Percentiles rank a stretch among this genome's conserved stretches.
Conservation (phyloP, 2,888 invertebrate species). For the Boloria selene region DNA sequence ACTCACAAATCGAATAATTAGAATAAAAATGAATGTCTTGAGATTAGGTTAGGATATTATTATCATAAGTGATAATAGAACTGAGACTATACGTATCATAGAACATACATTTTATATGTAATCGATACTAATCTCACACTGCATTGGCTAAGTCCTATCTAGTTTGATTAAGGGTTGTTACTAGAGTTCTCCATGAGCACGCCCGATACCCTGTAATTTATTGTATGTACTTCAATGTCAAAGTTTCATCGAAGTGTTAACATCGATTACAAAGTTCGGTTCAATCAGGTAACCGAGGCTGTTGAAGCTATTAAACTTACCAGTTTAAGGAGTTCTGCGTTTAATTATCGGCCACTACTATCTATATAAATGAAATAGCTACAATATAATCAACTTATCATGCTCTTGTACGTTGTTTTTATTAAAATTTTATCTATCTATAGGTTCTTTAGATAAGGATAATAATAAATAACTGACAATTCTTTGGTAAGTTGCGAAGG, state of each 20-base stretch:
- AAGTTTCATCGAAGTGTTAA: conserved; percentile 47
- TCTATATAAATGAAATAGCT: neutral
- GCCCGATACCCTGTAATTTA: conserved; percentile 33
- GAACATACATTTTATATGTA: neutral
- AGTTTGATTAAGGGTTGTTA: conserved; percentile 16
- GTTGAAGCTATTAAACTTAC: conserved; percentile 48
- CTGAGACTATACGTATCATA: neutral
- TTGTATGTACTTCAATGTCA: conserved; percentile 33
- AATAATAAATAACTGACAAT: no score
- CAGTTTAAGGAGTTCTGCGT: conserved; percentile 8
- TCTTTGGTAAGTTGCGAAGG: no score
- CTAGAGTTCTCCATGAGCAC: conserved; percentile 1
- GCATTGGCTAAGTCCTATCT: neutral
- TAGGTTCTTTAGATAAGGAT: no score
- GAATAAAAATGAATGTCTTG: no score
- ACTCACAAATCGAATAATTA: no score
- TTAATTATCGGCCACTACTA: conserved; percentile 4
- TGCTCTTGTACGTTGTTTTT: neutral
- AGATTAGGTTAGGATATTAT: neutral
- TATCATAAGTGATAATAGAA: no score
- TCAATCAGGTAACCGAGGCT: conserved; percentile 35
- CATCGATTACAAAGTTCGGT: conserved; percentile 52
- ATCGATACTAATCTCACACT: neutral
- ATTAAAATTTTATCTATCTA: neutral
- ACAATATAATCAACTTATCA: neutral